These are phyloP conservation scores for Tragelaphus eurycerus DNA, from an alignment of 2,797 vertebrate genomes.

Conservation along the genomic window DNA sequence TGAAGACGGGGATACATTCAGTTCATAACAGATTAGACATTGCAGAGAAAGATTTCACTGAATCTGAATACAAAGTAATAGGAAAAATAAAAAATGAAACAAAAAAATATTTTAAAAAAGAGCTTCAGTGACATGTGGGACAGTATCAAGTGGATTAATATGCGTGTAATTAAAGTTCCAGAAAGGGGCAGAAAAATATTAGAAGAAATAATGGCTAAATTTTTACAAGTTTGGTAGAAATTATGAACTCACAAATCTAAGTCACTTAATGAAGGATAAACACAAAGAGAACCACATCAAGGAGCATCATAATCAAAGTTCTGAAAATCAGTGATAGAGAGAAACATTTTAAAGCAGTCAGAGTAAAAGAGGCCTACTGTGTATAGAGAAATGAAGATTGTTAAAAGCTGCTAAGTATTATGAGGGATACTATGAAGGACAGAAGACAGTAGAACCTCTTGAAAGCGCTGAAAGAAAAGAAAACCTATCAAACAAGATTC, in stretches of 20 bases:
- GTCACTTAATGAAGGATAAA: background rate
- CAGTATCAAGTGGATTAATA: background rate
- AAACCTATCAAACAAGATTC: background rate
- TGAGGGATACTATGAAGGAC: background rate
- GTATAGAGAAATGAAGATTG: background rate
- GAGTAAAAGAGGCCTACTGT: background rate
- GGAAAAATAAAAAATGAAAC: background rate
- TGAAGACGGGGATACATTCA: background rate
- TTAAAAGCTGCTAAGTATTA: background rate
- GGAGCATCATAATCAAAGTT: background rate
- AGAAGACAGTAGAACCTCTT: background rate
- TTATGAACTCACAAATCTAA: background rate
- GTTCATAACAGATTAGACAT: background rate
- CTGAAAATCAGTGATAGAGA: background rate
- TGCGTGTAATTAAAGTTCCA: background rate
- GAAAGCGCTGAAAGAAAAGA: background rate
- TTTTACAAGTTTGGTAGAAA: slow-evolving; percentile 18
- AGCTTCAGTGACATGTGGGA: background rate
- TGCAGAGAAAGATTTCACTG: background rate
- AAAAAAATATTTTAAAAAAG: background rate
- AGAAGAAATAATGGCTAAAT: slow-evolving; percentile 14
- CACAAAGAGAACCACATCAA: background rate
- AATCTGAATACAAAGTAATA: background rate
- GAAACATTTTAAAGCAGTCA: background rate
- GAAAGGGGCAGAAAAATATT: background rate